Conservation (phyloP, 2,888 invertebrate genomes). For the Caenorhabditis sp. region DNA sequence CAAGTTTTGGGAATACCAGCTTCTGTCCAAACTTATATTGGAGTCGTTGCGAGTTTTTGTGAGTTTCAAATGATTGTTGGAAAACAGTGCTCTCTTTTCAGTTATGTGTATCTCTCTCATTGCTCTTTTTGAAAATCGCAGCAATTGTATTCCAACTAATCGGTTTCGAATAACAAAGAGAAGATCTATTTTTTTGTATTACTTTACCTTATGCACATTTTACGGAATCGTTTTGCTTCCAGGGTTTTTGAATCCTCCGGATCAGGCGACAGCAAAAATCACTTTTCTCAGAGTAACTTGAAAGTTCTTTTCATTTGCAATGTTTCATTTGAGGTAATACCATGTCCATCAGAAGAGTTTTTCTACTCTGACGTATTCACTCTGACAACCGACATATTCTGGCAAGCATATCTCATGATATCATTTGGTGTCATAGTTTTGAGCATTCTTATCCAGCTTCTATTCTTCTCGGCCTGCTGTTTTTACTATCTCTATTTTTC, state of each 20-base stretch:
- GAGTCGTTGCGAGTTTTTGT: slow-evolving; percentile 33
- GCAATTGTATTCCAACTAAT: slow-evolving; percentile 36
- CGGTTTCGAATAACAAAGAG: slow-evolving; percentile 21
- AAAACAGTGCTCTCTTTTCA: no score
- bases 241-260: slow-evolving; percentile 26
- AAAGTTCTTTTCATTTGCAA: not conserved
- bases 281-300: slow-evolving; percentile 7
- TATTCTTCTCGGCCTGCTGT: slow-evolving; percentile 13
- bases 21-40: slow-evolving; percentile 25
- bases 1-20: slow-evolving; percentile 34
- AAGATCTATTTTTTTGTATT: slow-evolving; percentile 8
- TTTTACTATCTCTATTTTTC: slow-evolving; percentile 20
- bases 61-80: no score
- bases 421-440: not conserved
- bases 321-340: slow-evolving; percentile 1
- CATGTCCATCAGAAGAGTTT: slow-evolving; percentile 25
- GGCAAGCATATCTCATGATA: no score
- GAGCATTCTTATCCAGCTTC: not conserved
- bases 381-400: slow-evolving; percentile 5
- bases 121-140: slow-evolving; percentile 44
- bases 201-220: slow-evolving; percentile 2
- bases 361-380: slow-evolving; percentile 15
- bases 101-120: slow-evolving; percentile 39
- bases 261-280: slow-evolving; percentile 33
- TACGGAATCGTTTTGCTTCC: slow-evolving; percentile 16